Evolutionary conservation across 2,113 vertebrate species (phyloP).

Genomic region (Heliornis fulica): DNA sequence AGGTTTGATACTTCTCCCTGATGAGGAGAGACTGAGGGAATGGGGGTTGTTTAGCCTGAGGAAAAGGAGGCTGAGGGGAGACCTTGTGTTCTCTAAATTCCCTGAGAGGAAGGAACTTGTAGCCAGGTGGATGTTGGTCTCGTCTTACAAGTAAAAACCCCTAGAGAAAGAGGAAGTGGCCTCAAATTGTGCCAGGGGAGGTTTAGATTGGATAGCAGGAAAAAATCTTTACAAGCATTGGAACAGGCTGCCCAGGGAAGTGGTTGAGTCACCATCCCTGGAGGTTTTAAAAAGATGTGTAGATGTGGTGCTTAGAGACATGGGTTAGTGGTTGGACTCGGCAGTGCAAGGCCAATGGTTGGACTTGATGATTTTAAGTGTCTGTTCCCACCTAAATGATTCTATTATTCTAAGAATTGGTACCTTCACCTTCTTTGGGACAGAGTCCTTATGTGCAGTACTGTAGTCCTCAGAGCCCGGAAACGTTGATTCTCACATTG

Average conservation of each 20-base stretch:
- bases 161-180: background rate
- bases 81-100: background rate
- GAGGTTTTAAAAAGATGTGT: background rate
- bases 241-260: background rate
- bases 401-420: background rate
- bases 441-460: background rate
- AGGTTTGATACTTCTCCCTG: background rate
- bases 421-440: background rate
- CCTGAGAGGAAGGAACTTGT: background rate
- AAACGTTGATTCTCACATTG: background rate
- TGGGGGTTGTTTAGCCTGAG: background rate
- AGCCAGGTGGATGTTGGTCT: background rate
- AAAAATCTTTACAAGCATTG: background rate
- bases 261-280: background rate
- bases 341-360: background rate
- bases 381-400: background rate
- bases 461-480: background rate
- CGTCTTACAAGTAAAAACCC: background rate
- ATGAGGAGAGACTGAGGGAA: background rate
- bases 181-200: background rate
- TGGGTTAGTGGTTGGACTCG: background rate
- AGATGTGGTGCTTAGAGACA: background rate
- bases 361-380: background rate
- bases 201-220: background rate
- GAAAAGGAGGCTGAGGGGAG: background rate